phyloP scores from a whole-genome alignment of 2,888 invertebrate genomes.

The Molorchus minor region DNA sequence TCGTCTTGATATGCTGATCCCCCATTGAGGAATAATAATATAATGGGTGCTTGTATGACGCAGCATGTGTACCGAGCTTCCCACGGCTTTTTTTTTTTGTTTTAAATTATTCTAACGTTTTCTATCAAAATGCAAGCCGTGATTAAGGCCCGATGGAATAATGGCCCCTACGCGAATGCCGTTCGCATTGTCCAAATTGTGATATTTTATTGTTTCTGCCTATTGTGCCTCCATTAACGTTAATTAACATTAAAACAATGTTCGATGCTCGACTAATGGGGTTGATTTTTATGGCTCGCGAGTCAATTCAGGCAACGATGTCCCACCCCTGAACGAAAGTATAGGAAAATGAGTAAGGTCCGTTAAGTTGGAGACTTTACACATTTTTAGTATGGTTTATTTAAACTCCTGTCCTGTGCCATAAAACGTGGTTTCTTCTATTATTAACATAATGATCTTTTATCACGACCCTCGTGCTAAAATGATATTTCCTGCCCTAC shows the following conservation, averaged over 20 bases:
- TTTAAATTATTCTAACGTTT: slow-evolving; percentile 57
- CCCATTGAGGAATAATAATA: slow-evolving; percentile 57
- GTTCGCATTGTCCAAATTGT: slow-evolving; percentile 48
- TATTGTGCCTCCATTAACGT: slow-evolving; percentile 56
- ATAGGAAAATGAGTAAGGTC: too few species aligned
- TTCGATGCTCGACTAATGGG: too few species aligned
- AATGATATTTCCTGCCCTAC: too few species aligned
- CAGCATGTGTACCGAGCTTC: slow-evolving; percentile 59
- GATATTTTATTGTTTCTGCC: slow-evolving; percentile 54
- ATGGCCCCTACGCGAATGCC: slow-evolving; percentile 48
- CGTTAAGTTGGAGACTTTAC: too few species aligned
- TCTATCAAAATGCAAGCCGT: slow-evolving; percentile 48
- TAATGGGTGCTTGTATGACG: slow-evolving; percentile 57
- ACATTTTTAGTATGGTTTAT: too few species aligned
- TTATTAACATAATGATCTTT: too few species aligned
- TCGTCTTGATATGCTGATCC: slow-evolving; percentile 59
- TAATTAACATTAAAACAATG: slow-evolving; percentile 52
- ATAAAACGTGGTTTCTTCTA: too few species aligned
- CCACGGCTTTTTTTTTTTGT: slow-evolving; percentile 59
- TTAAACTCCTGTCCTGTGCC: too few species aligned
- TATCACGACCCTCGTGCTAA: too few species aligned
- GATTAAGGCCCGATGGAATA: slow-evolving; percentile 49
- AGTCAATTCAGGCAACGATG: too few species aligned
- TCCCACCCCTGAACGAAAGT: too few species aligned
- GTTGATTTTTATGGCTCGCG: too few species aligned